Evolutionary conservation across 2,113 vertebrate species (phyloP).

Genomic region (Lepisosteus oculatus): DNA sequence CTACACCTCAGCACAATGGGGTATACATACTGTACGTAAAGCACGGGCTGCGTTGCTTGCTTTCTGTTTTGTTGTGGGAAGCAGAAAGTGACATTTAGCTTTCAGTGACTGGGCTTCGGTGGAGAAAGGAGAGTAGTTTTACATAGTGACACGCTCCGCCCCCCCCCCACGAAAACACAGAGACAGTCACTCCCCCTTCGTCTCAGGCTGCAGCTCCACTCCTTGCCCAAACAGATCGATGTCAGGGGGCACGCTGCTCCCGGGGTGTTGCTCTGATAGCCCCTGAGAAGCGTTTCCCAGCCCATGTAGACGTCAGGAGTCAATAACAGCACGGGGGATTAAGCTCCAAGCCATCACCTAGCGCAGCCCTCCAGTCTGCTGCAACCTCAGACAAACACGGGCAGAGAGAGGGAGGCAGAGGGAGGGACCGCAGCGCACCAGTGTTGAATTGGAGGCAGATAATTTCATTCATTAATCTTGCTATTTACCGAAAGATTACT

Average conservation of each 20-base stretch:
- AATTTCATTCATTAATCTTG: neutral
- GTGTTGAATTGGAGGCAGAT: neutral
- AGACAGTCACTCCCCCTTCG: neutral
- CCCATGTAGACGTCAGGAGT: neutral
- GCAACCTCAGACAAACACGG: constrained; percentile 1
- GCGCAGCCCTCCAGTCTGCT: neutral
- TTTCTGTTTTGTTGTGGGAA: too few species aligned
- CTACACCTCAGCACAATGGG: too few species aligned
- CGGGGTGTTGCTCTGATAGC: constrained; percentile 3
- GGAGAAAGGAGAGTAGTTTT: neutral
- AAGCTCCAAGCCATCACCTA: constrained; percentile 6
- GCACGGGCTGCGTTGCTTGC: too few species aligned
- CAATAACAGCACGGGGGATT: neutral
- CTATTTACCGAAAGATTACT: neutral
- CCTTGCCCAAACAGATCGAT: neutral
- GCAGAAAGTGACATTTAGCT: neutral
- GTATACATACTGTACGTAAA: too few species aligned
- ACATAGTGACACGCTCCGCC: neutral
- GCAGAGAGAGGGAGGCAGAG: neutral
- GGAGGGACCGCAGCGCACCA: neutral
- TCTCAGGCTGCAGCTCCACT: neutral
- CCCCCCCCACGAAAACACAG: neutral
- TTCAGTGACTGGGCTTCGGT: neutral
- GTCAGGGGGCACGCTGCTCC: neutral
- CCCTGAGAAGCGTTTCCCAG: constrained; percentile 4